Evolutionary conservation across 2,888 invertebrate species (phyloP).

Genomic region (Xanthorhoe designata): DNA sequence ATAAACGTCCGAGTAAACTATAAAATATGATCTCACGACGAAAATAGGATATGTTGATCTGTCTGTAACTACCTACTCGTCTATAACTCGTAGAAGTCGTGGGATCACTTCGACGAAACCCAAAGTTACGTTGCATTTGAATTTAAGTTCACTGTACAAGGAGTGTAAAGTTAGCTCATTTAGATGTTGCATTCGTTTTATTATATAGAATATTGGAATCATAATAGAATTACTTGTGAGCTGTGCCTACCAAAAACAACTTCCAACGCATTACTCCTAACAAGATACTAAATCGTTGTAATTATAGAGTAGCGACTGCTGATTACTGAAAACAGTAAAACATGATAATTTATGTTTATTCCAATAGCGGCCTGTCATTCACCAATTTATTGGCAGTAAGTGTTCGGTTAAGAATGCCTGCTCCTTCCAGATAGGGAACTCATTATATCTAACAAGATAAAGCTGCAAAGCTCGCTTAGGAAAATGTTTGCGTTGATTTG

Average conservation of each 20-base stretch:
- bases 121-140: slow-evolving; percentile 16
- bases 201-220: background rate
- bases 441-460: slow-evolving; percentile 76
- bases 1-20: slow-evolving; percentile 37
- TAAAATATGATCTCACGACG: slow-evolving; percentile 38
- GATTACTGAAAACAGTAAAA: slow-evolving; percentile 35
- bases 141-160: slow-evolving; percentile 3
- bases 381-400: slow-evolving; percentile 54
- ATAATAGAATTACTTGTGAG: background rate
- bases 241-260: background rate
- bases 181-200: background rate
- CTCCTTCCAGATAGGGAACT: slow-evolving; percentile 76
- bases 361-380: slow-evolving; percentile 49
- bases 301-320: slow-evolving; percentile 32
- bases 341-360: slow-evolving; percentile 40
- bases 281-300: slow-evolving; percentile 26
- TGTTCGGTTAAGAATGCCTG: slow-evolving; percentile 71
- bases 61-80: slow-evolving; percentile 21
- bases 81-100: slow-evolving; percentile 23
- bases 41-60: slow-evolving; percentile 39
- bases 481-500: slow-evolving; percentile 53
- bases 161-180: background rate
- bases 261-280: slow-evolving; percentile 12
- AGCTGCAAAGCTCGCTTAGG: slow-evolving; percentile 61
- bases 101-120: slow-evolving; percentile 24